Evolutionary conservation across 2,797 vertebrate genomes (phyloP).

Genomic region (Austrolebias charrua): DNA sequence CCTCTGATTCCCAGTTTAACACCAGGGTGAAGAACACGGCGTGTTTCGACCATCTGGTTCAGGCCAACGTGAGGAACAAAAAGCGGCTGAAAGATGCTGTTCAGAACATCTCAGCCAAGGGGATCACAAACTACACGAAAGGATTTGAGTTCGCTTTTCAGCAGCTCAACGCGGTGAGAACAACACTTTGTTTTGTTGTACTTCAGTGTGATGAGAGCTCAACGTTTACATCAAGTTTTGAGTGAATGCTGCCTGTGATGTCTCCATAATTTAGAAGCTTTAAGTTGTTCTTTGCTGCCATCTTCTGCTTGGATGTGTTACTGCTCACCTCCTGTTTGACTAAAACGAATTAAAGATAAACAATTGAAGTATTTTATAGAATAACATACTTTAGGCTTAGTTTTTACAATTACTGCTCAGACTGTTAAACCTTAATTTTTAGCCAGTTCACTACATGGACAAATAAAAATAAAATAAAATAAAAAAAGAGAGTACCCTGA

Average conservation of each 20-base stretch:
- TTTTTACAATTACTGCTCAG: background rate
- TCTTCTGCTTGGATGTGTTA: slow-evolving; percentile 69
- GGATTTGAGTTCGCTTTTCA: slow-evolving; percentile 98
- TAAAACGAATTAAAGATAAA: background rate
- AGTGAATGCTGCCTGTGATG: slow-evolving; percentile 15
- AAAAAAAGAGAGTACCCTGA: too few species aligned
- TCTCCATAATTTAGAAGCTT: background rate
- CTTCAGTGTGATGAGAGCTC: slow-evolving; percentile 1
- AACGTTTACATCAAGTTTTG: slow-evolving; percentile 24
- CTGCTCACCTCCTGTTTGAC: background rate
- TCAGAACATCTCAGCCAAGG: slow-evolving; percentile 95
- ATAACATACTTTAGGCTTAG: background rate
- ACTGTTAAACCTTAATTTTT: background rate
- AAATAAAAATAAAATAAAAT: background rate
- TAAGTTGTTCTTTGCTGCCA: slow-evolving; percentile 63
- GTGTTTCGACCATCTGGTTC: slow-evolving; percentile 96
- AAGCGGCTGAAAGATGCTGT: slow-evolving; percentile 97
- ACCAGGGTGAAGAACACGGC: slow-evolving; percentile 93
- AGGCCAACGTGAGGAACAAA: slow-evolving; percentile 98
- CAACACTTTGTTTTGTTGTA: background rate
- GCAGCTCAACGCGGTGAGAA: slow-evolving; percentile 90
- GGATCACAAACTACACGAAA: slow-evolving; percentile 98
- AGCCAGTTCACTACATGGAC: background rate
- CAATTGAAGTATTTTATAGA: background rate
- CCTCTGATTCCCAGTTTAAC: slow-evolving; percentile 86